A percentile compares a stretch with the other conserved stretches of the same genome.
Evolutionary conservation across 2,888 invertebrate species (phyloP).

Genomic region (Synergus japonicus): DNA sequence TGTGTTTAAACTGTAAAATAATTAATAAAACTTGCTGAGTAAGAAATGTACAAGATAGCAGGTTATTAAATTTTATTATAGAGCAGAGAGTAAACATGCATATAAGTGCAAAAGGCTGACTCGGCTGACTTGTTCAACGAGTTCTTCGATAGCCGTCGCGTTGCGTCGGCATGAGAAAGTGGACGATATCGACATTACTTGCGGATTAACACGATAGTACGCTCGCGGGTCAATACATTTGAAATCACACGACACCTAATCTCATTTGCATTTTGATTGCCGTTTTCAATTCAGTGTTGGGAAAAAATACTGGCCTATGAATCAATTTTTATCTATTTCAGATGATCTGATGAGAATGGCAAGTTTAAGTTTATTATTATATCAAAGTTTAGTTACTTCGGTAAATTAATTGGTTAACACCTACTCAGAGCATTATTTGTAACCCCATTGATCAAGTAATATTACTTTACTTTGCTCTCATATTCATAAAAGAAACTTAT

Average conservation of each 20-base stretch:
- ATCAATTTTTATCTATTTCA: not conserved
- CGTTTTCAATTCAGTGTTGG: not conserved
- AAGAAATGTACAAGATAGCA: constrained; percentile 3
- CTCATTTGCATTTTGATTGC: not conserved
- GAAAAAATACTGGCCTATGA: not conserved
- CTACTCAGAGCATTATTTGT: not conserved
- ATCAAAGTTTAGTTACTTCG: not conserved
- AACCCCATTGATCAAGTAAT: not conserved
- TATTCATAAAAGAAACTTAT: not conserved
- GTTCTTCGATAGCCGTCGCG: constrained; percentile 55
- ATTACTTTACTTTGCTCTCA: not conserved
- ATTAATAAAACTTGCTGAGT: not conserved
- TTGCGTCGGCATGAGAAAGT: constrained; percentile 64
- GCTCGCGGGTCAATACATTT: constrained; percentile 7
- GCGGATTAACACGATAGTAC: not conserved
- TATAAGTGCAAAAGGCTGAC: constrained; percentile 52
- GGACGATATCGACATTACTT: constrained; percentile 46
- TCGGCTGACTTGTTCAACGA: constrained; percentile 61
- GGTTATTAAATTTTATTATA: constrained; percentile 31
- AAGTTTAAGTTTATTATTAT: not conserved
- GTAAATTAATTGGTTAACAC: not conserved
- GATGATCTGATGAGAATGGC: not conserved
- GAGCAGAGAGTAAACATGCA: constrained; percentile 14
- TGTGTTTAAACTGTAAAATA: too few relatives aligned
- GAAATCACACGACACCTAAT: constrained; percentile 3